A percentile compares a stretch with the other conserved stretches of the same genome.
These are phyloP conservation scores for Heliconius melpomene DNA, from an alignment of 1,140 invertebrate species.

Conservation along the genomic window DNA sequence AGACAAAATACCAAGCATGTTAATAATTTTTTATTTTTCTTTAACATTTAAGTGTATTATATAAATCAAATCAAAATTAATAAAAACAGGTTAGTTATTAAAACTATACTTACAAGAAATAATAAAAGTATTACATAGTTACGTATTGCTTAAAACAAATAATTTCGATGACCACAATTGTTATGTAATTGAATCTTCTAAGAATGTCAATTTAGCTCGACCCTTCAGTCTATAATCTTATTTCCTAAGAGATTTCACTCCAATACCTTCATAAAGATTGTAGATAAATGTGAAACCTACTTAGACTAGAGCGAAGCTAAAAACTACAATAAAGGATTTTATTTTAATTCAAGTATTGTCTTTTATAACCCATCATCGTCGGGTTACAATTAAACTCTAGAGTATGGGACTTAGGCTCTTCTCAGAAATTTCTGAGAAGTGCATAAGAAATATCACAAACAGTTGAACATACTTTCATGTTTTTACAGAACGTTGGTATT, in stretches of 20 bases:
- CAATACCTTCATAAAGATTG: slow-evolving; percentile 4
- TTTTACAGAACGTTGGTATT: neutral
- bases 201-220: slow-evolving; percentile 20
- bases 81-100: too few species aligned
- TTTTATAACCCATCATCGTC: too few species aligned
- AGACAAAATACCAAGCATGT: neutral
- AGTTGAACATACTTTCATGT: neutral
- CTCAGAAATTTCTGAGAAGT: neutral
- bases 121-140: neutral
- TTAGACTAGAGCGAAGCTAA: neutral
- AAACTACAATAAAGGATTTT: neutral
- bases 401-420: too few species aligned
- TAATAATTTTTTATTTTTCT: too few species aligned
- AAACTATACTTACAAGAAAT: too few species aligned
- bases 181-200: slow-evolving; percentile 34
- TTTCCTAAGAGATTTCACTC: slow-evolving; percentile 21
- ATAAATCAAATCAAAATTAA: too few species aligned
- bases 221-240: slow-evolving; percentile 31
- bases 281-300: neutral
- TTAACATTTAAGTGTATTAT: too few species aligned
- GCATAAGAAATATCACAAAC: slow-evolving; percentile 7
- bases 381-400: too few species aligned
- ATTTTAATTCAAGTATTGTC: neutral
- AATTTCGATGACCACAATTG: neutral
- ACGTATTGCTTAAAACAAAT: neutral